phyloP scores from a whole-genome alignment of 2,113 vertebrate species.

The Nanorana parkeri region DNA sequence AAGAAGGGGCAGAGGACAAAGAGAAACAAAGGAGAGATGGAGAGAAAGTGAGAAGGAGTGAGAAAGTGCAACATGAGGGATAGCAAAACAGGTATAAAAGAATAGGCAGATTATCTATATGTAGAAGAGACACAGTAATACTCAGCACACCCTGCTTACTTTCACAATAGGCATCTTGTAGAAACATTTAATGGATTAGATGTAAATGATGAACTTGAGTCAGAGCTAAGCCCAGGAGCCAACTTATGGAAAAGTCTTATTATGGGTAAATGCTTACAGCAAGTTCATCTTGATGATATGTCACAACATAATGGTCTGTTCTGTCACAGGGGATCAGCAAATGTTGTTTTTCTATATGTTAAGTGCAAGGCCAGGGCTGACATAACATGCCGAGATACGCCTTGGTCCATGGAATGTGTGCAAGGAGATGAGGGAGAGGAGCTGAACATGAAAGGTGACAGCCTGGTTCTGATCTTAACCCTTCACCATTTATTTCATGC shows the following conservation, averaged over 20 bases:
- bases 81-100: not conserved
- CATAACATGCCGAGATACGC: slow-evolving; percentile 67
- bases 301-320: slow-evolving; percentile 78
- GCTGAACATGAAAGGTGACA: slow-evolving; percentile 66
- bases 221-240: slow-evolving; percentile 66
- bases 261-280: slow-evolving; percentile 69
- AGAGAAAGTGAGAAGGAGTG: not conserved
- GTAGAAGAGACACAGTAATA: not conserved
- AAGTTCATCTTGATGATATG: slow-evolving; percentile 76
- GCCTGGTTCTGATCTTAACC: slow-evolving; percentile 46
- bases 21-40: no score
- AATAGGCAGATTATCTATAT: not conserved
- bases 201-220: slow-evolving; percentile 74
- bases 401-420: slow-evolving; percentile 71
- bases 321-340: slow-evolving; percentile 66
- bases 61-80: not conserved
- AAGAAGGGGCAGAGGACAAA: no score
- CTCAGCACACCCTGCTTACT: not conserved
- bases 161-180: slow-evolving; percentile 40
- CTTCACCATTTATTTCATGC: slow-evolving; percentile 71
- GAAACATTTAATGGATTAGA: slow-evolving; percentile 82
- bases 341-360: slow-evolving; percentile 76
- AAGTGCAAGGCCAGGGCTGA: slow-evolving; percentile 64
- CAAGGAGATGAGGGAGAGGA: slow-evolving; percentile 66
- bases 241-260: slow-evolving; percentile 61